Evolutionary conservation across 2,888 invertebrate species (phyloP).

Genomic region (Branchellion lobata): DNA sequence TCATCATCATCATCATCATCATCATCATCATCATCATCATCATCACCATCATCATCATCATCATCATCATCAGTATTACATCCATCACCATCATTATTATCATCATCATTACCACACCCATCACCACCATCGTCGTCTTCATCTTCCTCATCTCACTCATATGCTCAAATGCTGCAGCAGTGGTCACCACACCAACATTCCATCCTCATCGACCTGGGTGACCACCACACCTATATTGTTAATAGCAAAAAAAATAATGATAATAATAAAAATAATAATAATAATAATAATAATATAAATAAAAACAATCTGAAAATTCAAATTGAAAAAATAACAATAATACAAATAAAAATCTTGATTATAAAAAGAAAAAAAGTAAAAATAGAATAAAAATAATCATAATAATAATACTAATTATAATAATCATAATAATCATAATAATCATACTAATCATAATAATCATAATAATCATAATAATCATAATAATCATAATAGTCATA

Average conservation of each 20-base stretch:
- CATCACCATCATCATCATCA: too few species aligned
- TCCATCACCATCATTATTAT: too few species aligned
- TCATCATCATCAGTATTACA: too few species aligned
- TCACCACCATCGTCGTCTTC: neutral
- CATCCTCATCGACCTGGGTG: conserved; percentile 10
- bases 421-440: neutral
- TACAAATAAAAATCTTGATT: too few species aligned
- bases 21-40: too few species aligned
- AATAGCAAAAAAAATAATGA: neutral
- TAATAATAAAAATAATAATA: neutral
- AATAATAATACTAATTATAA: too few species aligned
- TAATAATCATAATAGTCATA: neutral
- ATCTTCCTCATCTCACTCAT: neutral
- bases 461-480: neutral
- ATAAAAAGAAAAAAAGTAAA: too few species aligned
- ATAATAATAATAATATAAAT: neutral
- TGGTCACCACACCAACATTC: conserved; percentile 14
- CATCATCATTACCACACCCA: neutral
- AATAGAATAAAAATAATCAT: too few species aligned
- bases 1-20: too few species aligned
- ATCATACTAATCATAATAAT: neutral
- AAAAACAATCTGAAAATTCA: too few species aligned
- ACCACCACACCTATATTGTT: neutral
- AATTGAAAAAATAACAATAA: too few species aligned
- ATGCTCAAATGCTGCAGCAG: neutral